A percentile compares a stretch with the other conserved stretches of the same genome.
Evolutionary conservation across 1,140 invertebrate genomes (phyloP).

Genomic region (Hyposmocoma kahamanoa): DNA sequence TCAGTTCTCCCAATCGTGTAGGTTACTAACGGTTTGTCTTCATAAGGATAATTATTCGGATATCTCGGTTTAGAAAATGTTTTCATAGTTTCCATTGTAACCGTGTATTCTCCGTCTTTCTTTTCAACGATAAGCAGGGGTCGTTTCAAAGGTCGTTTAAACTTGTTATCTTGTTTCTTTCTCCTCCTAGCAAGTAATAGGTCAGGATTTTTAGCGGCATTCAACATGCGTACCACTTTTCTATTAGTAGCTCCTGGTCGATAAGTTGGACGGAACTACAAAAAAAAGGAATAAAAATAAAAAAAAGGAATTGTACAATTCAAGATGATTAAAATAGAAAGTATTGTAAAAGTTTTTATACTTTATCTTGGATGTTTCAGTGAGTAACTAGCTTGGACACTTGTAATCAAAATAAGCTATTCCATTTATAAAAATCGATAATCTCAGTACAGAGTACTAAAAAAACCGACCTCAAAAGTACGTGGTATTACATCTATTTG

Average conservation of each 20-base stretch:
- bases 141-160: conserved; percentile 45
- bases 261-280: conserved; percentile 54
- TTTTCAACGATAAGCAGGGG: conserved; percentile 55
- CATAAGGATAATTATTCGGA: conserved; percentile 55
- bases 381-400: no score
- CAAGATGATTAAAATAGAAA: no score
- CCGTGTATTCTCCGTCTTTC: conserved; percentile 52
- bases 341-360: no score
- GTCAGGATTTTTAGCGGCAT: conserved; percentile 47
- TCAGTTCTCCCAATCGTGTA: conserved; percentile 60
- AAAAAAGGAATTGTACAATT: no score
- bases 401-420: no score
- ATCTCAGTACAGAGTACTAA: no score
- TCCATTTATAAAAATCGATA: no score
- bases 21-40: conserved; percentile 53
- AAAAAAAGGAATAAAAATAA: conserved; percentile 41
- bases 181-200: conserved; percentile 44
- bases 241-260: conserved; percentile 59
- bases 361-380: no score
- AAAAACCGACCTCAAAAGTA: no score
- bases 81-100: conserved; percentile 68
- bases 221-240: conserved; percentile 48
- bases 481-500: no score
- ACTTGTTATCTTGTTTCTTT: conserved; percentile 35
- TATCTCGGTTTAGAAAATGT: conserved; percentile 40